These are phyloP conservation scores for Phoebastria nigripes DNA, from an alignment of 2,797 vertebrate species.

Conservation along the genomic window DNA sequence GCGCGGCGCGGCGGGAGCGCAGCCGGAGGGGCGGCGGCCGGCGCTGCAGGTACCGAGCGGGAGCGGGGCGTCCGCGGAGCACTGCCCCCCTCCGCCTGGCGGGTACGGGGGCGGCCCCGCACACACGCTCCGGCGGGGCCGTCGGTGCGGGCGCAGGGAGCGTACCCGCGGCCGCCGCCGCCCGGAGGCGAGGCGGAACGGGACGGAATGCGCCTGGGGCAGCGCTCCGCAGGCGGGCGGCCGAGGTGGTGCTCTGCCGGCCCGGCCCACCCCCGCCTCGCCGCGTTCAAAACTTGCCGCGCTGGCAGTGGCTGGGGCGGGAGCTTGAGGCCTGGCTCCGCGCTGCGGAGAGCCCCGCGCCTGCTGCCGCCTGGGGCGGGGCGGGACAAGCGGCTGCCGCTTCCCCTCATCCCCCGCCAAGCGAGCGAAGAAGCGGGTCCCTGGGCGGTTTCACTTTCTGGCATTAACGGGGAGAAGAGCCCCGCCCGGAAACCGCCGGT, in stretches of 20 bases:
- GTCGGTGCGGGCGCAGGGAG: background rate
- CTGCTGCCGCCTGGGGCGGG: background rate
- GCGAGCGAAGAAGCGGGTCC: rapidly evolving
- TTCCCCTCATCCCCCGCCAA: rapidly evolving
- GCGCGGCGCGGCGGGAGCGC: background rate
- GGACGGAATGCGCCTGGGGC: too few relatives aligned
- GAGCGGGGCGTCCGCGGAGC: background rate
- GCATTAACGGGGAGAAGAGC: background rate
- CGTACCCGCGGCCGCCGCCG: too few relatives aligned
- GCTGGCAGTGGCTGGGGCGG: background rate
- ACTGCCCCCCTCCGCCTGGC: background rate
- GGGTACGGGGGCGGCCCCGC: too few relatives aligned
- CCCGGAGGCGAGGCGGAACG: too few relatives aligned
- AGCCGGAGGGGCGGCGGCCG: too few relatives aligned
- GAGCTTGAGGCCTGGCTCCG: background rate
- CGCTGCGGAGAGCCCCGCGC: too few relatives aligned
- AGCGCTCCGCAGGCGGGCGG: background rate
- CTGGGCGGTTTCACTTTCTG: rapidly evolving
- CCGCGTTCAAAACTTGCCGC: background rate
- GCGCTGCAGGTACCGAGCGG: background rate
- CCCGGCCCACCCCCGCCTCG: too few relatives aligned
- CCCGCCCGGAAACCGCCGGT: too few relatives aligned
- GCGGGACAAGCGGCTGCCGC: too few relatives aligned
- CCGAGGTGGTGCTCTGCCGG: background rate
- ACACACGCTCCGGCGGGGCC: too few relatives aligned